Evolutionary conservation across 2,888 invertebrate species (phyloP).

Genomic region (Cantharis flavilabris): DNA sequence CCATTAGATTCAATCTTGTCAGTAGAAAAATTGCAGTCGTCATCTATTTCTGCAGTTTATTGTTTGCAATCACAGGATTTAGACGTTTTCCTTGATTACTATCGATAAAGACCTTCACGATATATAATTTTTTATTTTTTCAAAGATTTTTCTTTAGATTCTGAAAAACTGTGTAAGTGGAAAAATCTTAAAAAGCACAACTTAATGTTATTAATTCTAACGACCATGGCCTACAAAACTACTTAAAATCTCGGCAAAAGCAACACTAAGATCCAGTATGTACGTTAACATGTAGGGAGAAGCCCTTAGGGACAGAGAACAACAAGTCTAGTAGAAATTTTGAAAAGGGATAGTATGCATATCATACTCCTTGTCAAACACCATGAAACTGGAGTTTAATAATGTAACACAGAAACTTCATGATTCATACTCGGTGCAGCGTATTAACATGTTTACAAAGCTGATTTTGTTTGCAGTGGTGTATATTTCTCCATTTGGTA

Average conservation of each 20-base stretch:
- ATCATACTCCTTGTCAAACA: constrained; percentile 42
- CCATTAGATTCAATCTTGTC: background rate
- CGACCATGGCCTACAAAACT: constrained; percentile 22
- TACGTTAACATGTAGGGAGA: constrained; percentile 28
- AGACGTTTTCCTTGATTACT: background rate
- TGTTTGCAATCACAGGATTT: background rate
- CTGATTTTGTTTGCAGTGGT: constrained; percentile 45
- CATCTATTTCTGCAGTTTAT: background rate
- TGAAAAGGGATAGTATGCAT: constrained; percentile 41
- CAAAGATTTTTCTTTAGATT: background rate
- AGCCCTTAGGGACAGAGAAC: constrained; percentile 21
- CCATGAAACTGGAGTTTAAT: constrained; percentile 46
- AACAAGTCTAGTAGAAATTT: constrained; percentile 14
- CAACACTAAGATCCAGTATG: constrained; percentile 17
- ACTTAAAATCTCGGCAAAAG: constrained; percentile 19
- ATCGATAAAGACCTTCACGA: background rate
- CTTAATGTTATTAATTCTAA: background rate
- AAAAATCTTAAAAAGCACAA: background rate
- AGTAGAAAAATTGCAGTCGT: background rate
- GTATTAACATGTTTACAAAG: constrained; percentile 46
- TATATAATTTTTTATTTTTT: background rate
- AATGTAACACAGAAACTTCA: constrained; percentile 42
- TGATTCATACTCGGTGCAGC: constrained; percentile 44
- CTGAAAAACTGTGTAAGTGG: background rate
- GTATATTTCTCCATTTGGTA: constrained; percentile 32